These are phyloP conservation scores for Caiman crocodilus DNA, from an alignment of 2,797 vertebrate genomes.

Conservation along the genomic window DNA sequence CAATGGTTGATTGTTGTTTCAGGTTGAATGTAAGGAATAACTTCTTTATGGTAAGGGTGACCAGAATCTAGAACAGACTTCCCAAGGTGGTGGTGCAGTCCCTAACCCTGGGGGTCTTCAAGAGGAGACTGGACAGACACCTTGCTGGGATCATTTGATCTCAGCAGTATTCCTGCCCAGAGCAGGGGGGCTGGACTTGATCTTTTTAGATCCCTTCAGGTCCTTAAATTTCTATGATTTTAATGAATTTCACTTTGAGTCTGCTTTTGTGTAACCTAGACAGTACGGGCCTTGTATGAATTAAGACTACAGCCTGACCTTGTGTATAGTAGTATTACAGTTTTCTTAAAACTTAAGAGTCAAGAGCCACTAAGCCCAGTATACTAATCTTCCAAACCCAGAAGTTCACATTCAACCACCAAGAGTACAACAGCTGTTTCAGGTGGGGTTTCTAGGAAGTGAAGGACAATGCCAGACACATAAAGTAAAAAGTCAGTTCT, in stretches of 20 bases:
- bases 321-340: rapidly evolving
- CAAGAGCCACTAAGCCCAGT: not conserved
- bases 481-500: not conserved
- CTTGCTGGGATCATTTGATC: too few relatives aligned
- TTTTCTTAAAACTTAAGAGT: not conserved
- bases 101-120: too few relatives aligned
- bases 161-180: too few relatives aligned
- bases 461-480: not conserved
- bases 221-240: too few relatives aligned
- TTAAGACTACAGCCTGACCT: not conserved
- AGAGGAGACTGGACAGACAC: too few relatives aligned
- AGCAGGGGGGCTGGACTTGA: too few relatives aligned
- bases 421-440: not conserved
- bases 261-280: not conserved
- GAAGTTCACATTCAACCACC: not conserved
- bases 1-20: too few relatives aligned
- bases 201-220: too few relatives aligned
- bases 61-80: too few relatives aligned
- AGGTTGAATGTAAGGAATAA: too few relatives aligned
- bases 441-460: not conserved
- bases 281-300: not conserved
- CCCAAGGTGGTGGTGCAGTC: too few relatives aligned
- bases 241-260: not conserved
- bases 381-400: not conserved
- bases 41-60: too few relatives aligned